Conservation (phyloP, 92 coral and sea anemone genomes). For the Parazoanthus atlanticus region DNA sequence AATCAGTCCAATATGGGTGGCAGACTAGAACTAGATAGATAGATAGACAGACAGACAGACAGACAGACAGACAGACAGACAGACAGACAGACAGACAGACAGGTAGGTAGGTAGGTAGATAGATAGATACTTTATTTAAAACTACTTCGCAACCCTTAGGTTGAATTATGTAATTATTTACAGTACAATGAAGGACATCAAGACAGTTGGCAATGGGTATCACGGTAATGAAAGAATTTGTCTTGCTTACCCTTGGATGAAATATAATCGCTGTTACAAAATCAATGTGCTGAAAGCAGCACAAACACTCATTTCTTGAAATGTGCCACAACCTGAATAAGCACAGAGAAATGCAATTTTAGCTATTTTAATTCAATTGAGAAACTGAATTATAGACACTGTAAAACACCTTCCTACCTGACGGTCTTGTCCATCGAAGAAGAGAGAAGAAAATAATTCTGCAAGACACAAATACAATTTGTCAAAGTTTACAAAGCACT, state of each 20-base stretch:
- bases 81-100: no score
- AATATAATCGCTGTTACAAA: conserved; percentile 98
- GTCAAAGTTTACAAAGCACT: neutral
- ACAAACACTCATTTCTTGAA: conserved; percentile 93
- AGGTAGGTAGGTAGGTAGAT: no score
- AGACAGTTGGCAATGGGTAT: neutral
- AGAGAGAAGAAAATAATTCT: conserved; percentile 97
- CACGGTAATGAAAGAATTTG: neutral
- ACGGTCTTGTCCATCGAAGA: conserved; percentile 99
- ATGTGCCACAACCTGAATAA: conserved; percentile 93
- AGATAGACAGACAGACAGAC: no score
- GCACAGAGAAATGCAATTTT: neutral
- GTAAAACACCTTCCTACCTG: conserved; percentile 54
- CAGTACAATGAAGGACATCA: no score
- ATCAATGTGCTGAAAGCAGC: conserved; percentile 99
- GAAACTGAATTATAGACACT: neutral
- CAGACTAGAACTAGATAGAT: no score
- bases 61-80: no score
- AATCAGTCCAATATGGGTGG: neutral
- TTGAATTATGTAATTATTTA: no score
- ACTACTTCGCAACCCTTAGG: no score
- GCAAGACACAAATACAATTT: conserved; percentile 12
- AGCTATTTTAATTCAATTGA: neutral
- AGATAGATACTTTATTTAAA: no score
- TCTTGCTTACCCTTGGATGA: conserved; percentile 92